Evolutionary conservation across 2,797 vertebrate genomes (phyloP).

Genomic region (Cyclopterus lumpus): DNA sequence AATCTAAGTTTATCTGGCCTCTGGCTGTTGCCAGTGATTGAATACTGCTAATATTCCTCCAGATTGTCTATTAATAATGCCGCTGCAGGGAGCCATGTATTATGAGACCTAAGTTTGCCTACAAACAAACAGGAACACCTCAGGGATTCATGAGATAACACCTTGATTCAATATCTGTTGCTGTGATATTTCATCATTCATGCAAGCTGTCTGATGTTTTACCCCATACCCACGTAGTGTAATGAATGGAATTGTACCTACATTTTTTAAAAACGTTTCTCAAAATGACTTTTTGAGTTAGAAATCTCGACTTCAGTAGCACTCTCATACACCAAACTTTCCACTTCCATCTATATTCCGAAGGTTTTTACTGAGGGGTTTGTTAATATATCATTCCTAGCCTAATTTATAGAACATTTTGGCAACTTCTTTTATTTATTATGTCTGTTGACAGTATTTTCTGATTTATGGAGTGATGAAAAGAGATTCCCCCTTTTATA

Average conservation of each 20-base stretch:
- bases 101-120: slow-evolving; percentile 54
- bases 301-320: background rate
- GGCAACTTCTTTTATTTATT: no score
- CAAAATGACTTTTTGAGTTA: background rate
- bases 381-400: background rate
- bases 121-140: slow-evolving; percentile 62
- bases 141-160: slow-evolving; percentile 67
- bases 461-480: background rate
- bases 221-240: no score
- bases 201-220: slow-evolving; percentile 44
- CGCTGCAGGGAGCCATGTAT: slow-evolving; percentile 46
- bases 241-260: background rate
- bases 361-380: background rate
- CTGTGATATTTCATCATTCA: slow-evolving; percentile 76
- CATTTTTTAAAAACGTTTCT: background rate
- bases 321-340: background rate
- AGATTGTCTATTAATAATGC: slow-evolving; percentile 68
- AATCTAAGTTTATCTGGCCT: slow-evolving; percentile 33
- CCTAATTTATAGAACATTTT: no score
- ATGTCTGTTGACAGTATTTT: background rate
- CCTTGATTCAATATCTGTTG: slow-evolving; percentile 73
- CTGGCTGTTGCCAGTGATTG: slow-evolving; percentile 53
- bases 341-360: background rate
- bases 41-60: slow-evolving; percentile 51
- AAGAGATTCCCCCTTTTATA: no score